Evolutionary conservation across 2,888 invertebrate genomes (phyloP).

Genomic region (Xestia sexstrigata): DNA sequence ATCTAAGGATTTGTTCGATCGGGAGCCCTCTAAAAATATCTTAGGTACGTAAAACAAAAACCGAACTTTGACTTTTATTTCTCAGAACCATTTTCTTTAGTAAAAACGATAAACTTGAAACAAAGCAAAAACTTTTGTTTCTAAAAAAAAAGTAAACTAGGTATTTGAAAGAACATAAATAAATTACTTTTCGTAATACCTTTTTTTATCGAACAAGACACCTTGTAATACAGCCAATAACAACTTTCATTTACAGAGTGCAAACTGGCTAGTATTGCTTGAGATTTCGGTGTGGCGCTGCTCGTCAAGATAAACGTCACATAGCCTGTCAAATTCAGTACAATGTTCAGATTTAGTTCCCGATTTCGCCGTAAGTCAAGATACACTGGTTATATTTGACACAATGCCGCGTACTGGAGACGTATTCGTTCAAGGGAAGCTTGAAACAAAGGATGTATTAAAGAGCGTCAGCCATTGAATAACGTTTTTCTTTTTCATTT

Average conservation of each 20-base stretch:
- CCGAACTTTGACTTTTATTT: background rate
- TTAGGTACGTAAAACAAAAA: background rate
- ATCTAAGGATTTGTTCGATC: background rate
- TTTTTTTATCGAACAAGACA: constrained; percentile 22
- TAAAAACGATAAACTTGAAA: constrained; percentile 23
- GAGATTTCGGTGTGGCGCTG: constrained; percentile 28
- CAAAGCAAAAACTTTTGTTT: constrained; percentile 29
- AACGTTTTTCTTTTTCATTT: constrained; percentile 33
- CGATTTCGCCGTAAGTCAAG: constrained; percentile 23
- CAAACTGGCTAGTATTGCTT: background rate
- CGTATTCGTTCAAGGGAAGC: constrained; percentile 26
- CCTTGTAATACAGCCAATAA: constrained; percentile 35
- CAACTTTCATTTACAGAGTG: constrained; percentile 22
- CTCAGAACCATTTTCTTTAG: background rate
- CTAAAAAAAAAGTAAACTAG: constrained; percentile 22
- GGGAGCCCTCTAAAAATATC: background rate
- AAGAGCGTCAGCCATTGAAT: constrained; percentile 35
- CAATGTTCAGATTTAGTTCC: constrained; percentile 17
- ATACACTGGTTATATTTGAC: constrained; percentile 14
- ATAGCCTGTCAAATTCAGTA: constrained; percentile 16
- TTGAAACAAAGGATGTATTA: constrained; percentile 39
- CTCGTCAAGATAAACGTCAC: constrained; percentile 6
- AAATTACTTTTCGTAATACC: constrained; percentile 18
- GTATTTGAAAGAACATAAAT: constrained; percentile 8
- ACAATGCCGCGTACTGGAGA: constrained; percentile 24